These are phyloP conservation scores for Porites australiensis DNA, from an alignment of 64 coral and sea anemone species.

Conservation along the genomic window DNA sequence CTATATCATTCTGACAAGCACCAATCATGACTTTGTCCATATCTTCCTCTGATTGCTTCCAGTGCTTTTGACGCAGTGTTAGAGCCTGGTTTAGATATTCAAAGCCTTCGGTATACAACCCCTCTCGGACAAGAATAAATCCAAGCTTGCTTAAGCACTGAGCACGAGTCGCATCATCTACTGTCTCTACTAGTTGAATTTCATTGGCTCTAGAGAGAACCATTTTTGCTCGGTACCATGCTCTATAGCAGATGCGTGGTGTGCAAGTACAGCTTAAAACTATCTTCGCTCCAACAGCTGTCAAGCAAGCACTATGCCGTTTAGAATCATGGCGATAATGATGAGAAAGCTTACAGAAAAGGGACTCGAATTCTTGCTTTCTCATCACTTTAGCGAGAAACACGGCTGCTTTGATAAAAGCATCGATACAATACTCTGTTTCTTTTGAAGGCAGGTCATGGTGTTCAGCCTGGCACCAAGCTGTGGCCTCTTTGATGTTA, in stretches of 20 bases:
- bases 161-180: conserved; percentile 32
- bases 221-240: not conserved
- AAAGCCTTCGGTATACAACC: not conserved
- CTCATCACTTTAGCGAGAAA: conserved; percentile 64
- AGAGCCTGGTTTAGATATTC: not conserved
- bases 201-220: conserved; percentile 28
- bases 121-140: conserved; percentile 20
- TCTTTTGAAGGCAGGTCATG: not conserved
- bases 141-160: conserved; percentile 69
- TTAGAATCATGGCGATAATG: conserved; percentile 2
- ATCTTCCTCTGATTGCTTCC: not conserved
- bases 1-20: conserved; percentile 50
- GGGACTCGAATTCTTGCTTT: conserved; percentile 39
- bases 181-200: not conserved
- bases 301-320: conserved; percentile 26
- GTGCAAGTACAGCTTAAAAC: conserved; percentile 54
- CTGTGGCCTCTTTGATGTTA: conserved; percentile 31
- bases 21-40: conserved; percentile 38
- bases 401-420: conserved; percentile 47
- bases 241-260: conserved; percentile 35
- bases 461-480: conserved; percentile 50
- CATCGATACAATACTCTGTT: conserved; percentile 19
- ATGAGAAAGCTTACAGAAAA: conserved; percentile 40
- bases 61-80: not conserved
- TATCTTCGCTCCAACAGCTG: conserved; percentile 50